Evolutionary conservation across 2,113 vertebrate species (phyloP).

Genomic region (Sphyrna mokarran): DNA sequence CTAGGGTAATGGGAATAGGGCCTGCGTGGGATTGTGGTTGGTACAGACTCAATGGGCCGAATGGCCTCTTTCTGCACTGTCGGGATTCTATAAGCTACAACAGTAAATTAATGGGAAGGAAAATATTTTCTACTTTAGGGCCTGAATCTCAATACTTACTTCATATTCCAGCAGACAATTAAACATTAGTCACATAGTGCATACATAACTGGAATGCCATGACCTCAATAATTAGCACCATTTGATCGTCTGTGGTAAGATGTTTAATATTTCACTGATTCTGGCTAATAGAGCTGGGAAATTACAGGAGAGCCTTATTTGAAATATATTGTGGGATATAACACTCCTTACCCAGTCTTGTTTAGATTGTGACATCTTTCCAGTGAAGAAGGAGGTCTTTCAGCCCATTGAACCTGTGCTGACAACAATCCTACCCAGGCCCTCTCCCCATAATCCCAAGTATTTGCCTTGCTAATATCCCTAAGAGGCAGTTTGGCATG

Average conservation of each 20-base stretch:
- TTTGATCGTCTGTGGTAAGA: not conserved
- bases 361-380: not conserved
- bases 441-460: no score
- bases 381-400: no score
- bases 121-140: not conserved
- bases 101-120: not conserved
- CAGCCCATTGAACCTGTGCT: no score
- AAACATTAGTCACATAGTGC: not conserved
- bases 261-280: not conserved
- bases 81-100: not conserved
- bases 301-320: not conserved
- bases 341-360: not conserved
- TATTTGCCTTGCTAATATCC: no score
- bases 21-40: no score
- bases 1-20: no score
- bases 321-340: not conserved
- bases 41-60: no score
- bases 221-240: no score
- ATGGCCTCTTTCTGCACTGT: no score
- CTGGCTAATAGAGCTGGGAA: not conserved
- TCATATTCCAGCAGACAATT: not conserved
- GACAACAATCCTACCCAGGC: no score
- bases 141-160: no score
- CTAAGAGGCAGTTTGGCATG: no score
- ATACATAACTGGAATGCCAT: not conserved